A percentile compares a stretch with the other conserved stretches of the same genome.
Conservation (phyloP, 2,797 vertebrate genomes). For the Anas acuta region DNA sequence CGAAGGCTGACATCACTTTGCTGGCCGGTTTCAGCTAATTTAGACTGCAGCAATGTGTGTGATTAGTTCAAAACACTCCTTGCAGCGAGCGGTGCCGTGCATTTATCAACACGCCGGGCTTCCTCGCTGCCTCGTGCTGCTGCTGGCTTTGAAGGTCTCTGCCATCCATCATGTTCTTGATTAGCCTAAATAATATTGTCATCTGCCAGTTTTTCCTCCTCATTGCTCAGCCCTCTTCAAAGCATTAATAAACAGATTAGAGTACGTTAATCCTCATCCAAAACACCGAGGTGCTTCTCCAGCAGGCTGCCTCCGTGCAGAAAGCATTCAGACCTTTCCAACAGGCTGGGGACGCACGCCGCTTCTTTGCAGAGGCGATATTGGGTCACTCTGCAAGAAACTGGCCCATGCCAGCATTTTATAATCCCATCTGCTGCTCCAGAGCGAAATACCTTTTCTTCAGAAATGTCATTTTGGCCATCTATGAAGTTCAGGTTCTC, state of each 20-base stretch:
- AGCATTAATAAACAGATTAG: conserved; percentile 48
- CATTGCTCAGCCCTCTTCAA: neutral
- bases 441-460: neutral
- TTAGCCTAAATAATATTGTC: conserved; percentile 50
- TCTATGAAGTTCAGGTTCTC: neutral
- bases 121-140: neutral
- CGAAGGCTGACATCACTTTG: conserved; percentile 23
- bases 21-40: conserved; percentile 40
- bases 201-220: conserved; percentile 38
- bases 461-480: neutral
- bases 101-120: neutral
- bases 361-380: neutral
- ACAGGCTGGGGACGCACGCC: neutral
- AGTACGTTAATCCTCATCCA: neutral
- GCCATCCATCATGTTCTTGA: conserved; percentile 1
- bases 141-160: neutral
- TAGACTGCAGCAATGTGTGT: neutral
- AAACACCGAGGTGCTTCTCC: neutral
- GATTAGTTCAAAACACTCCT: conserved; percentile 37
- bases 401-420: neutral
- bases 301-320: neutral
- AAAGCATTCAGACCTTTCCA: neutral
- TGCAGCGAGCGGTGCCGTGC: neutral
- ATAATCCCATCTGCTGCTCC: neutral
- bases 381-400: neutral